Evolutionary conservation across 2,888 invertebrate species (phyloP).

Genomic region (Drosophila bunnanda): DNA sequence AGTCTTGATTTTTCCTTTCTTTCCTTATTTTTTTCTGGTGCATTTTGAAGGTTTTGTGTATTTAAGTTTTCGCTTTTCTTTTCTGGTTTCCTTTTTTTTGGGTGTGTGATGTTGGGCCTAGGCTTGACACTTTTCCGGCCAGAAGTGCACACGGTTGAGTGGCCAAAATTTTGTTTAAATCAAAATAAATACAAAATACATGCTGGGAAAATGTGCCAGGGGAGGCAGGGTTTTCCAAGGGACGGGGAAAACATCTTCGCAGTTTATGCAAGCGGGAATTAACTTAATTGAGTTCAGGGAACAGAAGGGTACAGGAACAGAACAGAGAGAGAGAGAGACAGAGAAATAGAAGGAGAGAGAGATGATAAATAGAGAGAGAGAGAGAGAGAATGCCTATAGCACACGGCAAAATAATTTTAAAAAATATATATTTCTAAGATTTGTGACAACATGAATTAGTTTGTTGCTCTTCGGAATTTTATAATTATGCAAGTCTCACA

Average conservation of each 20-base stretch:
- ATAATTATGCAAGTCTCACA: background rate
- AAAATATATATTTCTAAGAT: background rate
- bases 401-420: background rate
- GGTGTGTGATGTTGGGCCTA: constrained; percentile 1
- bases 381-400: background rate
- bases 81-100: constrained; percentile 15
- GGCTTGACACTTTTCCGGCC: constrained; percentile 58
- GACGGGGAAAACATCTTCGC: background rate
- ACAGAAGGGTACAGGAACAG: constrained; percentile 12
- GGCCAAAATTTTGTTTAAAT: constrained; percentile 63
- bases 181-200: constrained; percentile 62
- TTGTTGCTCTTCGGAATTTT: background rate
- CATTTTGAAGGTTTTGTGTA: constrained; percentile 13
- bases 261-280: constrained; percentile 71
- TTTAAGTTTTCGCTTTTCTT: constrained; percentile 12
- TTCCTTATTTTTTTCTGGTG: constrained; percentile 1
- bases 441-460: background rate
- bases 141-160: constrained; percentile 73
- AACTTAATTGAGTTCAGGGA: constrained; percentile 71
- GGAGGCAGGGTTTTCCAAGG: background rate
- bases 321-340: background rate
- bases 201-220: constrained; percentile 46
- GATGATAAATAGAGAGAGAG: no score
- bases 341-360: no score
- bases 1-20: constrained; percentile 26